A percentile compares a stretch with the other conserved stretches of the same genome.
phyloP scores from a whole-genome alignment of 1,140 invertebrate species.

The Holcopasites calliopsidis region DNA sequence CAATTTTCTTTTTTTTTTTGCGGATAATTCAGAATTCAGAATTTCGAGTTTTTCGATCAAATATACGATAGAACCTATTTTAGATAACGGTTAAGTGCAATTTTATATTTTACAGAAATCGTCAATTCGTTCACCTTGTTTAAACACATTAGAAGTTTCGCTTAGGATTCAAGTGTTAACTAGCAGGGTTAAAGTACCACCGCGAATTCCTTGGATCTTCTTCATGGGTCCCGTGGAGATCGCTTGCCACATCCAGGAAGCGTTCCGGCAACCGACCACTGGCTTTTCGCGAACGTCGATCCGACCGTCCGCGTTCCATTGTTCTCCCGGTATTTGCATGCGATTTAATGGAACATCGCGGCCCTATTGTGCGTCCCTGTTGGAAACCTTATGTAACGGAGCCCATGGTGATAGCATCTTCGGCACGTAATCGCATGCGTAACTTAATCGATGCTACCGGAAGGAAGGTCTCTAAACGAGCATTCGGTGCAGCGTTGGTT shows the following conservation, averaged over 20 bases:
- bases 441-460: slow-evolving; percentile 51
- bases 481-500: background rate
- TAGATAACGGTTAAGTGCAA: too few relatives aligned
- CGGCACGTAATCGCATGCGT: slow-evolving; percentile 63
- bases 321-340: slow-evolving; percentile 69
- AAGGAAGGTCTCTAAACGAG: slow-evolving; percentile 34
- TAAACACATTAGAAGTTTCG: too few relatives aligned
- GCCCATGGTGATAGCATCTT: slow-evolving; percentile 64
- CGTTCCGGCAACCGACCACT: slow-evolving; percentile 47
- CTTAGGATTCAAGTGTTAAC: background rate
- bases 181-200: background rate
- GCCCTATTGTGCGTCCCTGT: slow-evolving; percentile 56
- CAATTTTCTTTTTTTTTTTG: too few relatives aligned
- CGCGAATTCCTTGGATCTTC: slow-evolving; percentile 10
- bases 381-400: slow-evolving; percentile 68
- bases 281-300: slow-evolving; percentile 62
- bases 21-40: too few relatives aligned
- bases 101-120: too few relatives aligned
- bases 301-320: slow-evolving; percentile 62
- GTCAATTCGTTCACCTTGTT: background rate
- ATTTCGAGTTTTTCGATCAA: too few relatives aligned
- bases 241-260: slow-evolving; percentile 57
- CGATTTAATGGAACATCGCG: slow-evolving; percentile 69
- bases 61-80: too few relatives aligned
- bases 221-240: slow-evolving; percentile 18